phyloP scores from a whole-genome alignment of 1,140 invertebrate genomes.

The Oppia nitens region DNA sequence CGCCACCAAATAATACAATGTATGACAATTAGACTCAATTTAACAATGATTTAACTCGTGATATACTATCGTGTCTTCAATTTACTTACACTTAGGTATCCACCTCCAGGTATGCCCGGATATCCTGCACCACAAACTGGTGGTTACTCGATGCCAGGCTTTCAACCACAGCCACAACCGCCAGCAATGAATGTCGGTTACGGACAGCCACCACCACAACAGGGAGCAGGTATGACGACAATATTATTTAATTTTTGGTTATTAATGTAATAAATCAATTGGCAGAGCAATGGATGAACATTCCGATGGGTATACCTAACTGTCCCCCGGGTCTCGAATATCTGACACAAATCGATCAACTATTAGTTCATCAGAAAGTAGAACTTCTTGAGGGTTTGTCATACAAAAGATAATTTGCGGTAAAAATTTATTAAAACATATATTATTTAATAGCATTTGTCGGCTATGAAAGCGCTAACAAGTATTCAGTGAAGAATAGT shows the following conservation, averaged over 20 bases:
- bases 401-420: neutral
- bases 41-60: no score
- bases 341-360: conserved; percentile 70
- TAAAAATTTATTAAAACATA: no score
- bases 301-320: conserved; percentile 32
- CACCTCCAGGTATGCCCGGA: neutral
- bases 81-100: neutral
- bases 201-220: neutral
- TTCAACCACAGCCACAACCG: neutral
- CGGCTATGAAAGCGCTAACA: conserved; percentile 76
- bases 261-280: neutral
- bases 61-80: no score
- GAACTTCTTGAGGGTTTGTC: conserved; percentile 49
- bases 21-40: neutral
- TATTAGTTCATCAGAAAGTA: conserved; percentile 71
- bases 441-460: no score
- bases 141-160: neutral
- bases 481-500: conserved; percentile 55
- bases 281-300: neutral
- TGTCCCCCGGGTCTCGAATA: conserved; percentile 83
- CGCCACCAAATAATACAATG: neutral
- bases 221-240: neutral
- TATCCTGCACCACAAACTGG: neutral
- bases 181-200: neutral
- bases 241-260: no score